Evolutionary conservation across 2,888 invertebrate species (phyloP), one percentile per base, ranked within the genome.

Genomic region (Scaeva pyrastri): DNA sequence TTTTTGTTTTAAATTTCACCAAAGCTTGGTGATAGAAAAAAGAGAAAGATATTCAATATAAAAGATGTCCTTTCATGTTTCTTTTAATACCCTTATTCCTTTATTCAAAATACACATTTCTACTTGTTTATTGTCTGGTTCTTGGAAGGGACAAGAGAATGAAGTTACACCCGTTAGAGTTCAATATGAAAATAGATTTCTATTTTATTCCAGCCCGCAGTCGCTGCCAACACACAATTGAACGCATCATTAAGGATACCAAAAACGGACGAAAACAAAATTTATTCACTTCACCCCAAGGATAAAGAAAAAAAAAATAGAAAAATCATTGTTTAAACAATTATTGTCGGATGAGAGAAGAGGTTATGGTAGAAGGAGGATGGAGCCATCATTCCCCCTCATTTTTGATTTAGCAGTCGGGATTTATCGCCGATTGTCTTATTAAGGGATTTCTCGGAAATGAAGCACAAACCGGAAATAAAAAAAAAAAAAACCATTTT

Each of bases 261-360:
- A 66, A 50, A n/a, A 50, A 50, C 26, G 45, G 64, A 58, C 56
- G 58, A 48, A 56, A 7, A 52, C 41, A 58, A 73, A 66, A 79
- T 79, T 48, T 79, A 73, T 79, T 68, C 73, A 64, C 58, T 45
- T 72, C 41, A 58, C 1, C 48, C 64, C 56, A 21, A 31, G 8
- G 31, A 8, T 7, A 31, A 31, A 31, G 4, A 12, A 66, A 21
- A 58, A 58, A 21, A 56, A 58, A 66, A 66, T 64, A 64, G 71
- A 72, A 66, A 78, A 78, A 64, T 72, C 72, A 66, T 79, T 58
- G 66, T 41, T 60, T 79, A 73, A 73, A 79, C 79, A 79, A 73
- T 79, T 79, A 73, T 58, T 36, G 62, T 11, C 16, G 58, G 41
- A 56, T 68, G 52, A 68, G 39, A 68, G n/a, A n/a, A n/a, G 72